Base-by-base conservation (phyloP, 2,888 invertebrate species). In the Calliphora vomitoria region DNA sequence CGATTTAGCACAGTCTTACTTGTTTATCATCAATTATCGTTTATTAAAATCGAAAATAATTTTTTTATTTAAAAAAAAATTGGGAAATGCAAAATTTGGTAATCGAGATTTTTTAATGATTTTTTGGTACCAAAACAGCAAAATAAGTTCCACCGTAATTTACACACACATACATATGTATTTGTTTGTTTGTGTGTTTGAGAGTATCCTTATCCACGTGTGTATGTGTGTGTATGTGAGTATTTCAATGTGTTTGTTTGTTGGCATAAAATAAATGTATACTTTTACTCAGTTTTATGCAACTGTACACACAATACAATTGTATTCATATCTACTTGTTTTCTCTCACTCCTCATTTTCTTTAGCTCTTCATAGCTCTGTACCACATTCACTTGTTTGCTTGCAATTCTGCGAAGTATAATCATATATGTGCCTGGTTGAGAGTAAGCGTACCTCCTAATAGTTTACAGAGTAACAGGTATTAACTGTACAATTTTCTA, bases 251-350 rank as follows among this genome's bases (percentile, higher is more conserved):
- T 60, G n/a, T 68, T 68, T 79, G 20, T 68, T 8, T 79, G 53
- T 50, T 60, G 69, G 47, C 35, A 69, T 69, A 60, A 60, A 71
- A 60, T 18, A 41, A 68, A 68, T 68, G 25, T 58, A 58, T 44
- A 47, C 25, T 58, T 68, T 20, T 18, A 44, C 44, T 35, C 15
- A 44, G 4, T 47, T 55, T 18, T 44, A 13, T 38, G 55, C 55
- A n/a, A 25, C 44, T 68, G 8, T 20, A 47, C 62, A 44, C 35
- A 18, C 25, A 75, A 62, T 10, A 38, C 20, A 76, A 50, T 35
- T 74, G 15, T 60, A 47, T 47, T 18, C 25, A 11, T 4, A 5
- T 44, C 47, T 68, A 8, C 6, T 8, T 31, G 3, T 4, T 18
- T 10, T 53, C n/a, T 5, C n/a, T 53, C 5, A 4, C n/a, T 53